Evolutionary conservation across 1,140 invertebrate species (phyloP).

Genomic region (Microplitis mediator): DNA sequence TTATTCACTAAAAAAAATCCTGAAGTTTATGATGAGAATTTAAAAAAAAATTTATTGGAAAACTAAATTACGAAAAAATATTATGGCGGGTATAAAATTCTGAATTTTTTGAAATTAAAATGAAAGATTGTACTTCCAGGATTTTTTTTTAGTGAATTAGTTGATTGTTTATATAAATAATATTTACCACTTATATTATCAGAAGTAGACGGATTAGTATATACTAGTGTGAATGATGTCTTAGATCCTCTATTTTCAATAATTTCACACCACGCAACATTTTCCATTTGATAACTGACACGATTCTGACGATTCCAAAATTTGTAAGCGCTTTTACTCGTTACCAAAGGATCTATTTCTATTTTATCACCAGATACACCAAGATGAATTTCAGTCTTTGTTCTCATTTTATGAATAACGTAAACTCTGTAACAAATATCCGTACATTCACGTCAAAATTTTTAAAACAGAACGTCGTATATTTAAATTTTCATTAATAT

Average conservation of each 20-base stretch:
- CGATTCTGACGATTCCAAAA: conserved; percentile 75
- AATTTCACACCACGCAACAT: conserved; percentile 84
- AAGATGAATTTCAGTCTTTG: conserved; percentile 82
- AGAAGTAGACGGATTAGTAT: conserved; percentile 52
- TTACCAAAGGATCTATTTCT: conserved; percentile 84
- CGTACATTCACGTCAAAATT: too few species aligned
- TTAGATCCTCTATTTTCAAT: conserved; percentile 71
- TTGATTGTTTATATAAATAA: conserved; percentile 12
- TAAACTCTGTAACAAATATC: conserved; percentile 64
- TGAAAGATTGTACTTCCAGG: too few species aligned
- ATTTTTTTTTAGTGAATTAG: background rate
- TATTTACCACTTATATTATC: conserved; percentile 51
- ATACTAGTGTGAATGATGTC: conserved; percentile 70
- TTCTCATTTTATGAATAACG: conserved; percentile 78
- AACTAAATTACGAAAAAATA: background rate
- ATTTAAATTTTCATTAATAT: too few species aligned
- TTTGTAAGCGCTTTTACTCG: conserved; percentile 71
- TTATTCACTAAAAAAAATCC: background rate
- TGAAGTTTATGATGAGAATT: too few species aligned
- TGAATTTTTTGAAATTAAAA: too few species aligned
- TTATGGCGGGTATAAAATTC: too few species aligned
- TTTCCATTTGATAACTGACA: conserved; percentile 81
- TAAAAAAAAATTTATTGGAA: conserved; percentile 21
- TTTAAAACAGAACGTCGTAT: too few species aligned
- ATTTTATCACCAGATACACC: conserved; percentile 89